Conservation (phyloP, 2,113 vertebrate species). For the Lucifuga dentata region DNA sequence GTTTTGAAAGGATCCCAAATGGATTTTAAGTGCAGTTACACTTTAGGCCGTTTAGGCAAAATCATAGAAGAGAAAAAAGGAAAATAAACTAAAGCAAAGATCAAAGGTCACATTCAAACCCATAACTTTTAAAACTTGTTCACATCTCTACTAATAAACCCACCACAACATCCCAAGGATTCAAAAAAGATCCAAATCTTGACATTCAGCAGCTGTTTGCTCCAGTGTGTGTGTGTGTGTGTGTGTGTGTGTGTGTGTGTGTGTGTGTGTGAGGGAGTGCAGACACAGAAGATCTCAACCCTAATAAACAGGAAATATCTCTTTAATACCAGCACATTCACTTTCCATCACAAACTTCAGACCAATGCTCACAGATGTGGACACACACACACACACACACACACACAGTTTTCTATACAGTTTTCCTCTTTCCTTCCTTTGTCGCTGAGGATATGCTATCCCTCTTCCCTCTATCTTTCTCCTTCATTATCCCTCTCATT, state of each 20-base stretch:
- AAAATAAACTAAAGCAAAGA: background rate
- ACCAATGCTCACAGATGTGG: conserved; percentile 28
- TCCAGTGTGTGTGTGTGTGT: background rate
- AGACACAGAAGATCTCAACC: conserved; percentile 18
- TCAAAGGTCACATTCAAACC: conserved; percentile 19
- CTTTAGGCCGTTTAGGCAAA: background rate
- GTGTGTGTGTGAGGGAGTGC: conserved; percentile 15
- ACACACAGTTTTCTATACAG: conserved; percentile 26
- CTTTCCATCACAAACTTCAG: conserved; percentile 46
- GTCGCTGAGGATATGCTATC: conserved; percentile 64
- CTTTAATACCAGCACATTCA: conserved; percentile 45
- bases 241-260: conserved; percentile 24
- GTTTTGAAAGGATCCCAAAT: background rate
- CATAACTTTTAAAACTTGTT: conserved; percentile 14
- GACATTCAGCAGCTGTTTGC: conserved; percentile 30
- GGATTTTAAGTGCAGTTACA: background rate
- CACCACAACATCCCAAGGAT: background rate
- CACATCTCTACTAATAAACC: conserved; percentile 21
- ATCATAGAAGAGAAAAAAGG: background rate
- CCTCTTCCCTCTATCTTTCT: conserved; percentile 51
- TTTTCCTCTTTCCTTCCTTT: conserved; percentile 69
- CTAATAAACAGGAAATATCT: conserved; percentile 67
- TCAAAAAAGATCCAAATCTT: conserved; percentile 15
- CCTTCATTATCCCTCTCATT: conserved; percentile 24
- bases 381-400: conserved; percentile 28